These are phyloP conservation scores for Pinctada fucata DNA, from an alignment of 2,888 invertebrate species.

Conservation along the genomic window DNA sequence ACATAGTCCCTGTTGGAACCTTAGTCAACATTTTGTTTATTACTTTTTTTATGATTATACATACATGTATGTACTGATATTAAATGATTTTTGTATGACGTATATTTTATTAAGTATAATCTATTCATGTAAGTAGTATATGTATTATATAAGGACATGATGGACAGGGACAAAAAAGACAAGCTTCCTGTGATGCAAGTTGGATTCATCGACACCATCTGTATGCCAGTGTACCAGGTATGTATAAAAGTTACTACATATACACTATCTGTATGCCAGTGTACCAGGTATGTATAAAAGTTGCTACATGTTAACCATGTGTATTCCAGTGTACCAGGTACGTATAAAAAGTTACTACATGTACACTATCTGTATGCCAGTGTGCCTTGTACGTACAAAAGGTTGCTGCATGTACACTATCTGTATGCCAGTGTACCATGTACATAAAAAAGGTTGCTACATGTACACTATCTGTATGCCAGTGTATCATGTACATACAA, in stretches of 20 bases:
- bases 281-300: constrained; percentile 69
- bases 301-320: constrained; percentile 56
- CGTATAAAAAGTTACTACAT: constrained; percentile 41
- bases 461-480: not conserved
- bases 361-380: not conserved
- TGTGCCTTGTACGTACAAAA: not conserved
- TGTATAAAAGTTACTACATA: constrained; percentile 42
- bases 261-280: constrained; percentile 73
- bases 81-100: no score
- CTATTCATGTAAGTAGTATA: no score
- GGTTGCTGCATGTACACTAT: not conserved
- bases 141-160: constrained; percentile 66
- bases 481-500: constrained; percentile 63
- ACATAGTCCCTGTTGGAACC: not conserved
- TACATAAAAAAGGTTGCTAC: not conserved
- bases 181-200: constrained; percentile 78
- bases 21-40: no score
- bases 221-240: constrained; percentile 75
- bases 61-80: no score
- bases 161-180: constrained; percentile 74
- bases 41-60: no score
- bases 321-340: constrained; percentile 75
- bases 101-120: no score
- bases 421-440: constrained; percentile 2
- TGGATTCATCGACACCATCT: constrained; percentile 90